Evolutionary conservation across 92 coral and sea anemone genomes (phyloP), one percentile per base, ranked within the genome.

Genomic region (Actinostola sp.): DNA sequence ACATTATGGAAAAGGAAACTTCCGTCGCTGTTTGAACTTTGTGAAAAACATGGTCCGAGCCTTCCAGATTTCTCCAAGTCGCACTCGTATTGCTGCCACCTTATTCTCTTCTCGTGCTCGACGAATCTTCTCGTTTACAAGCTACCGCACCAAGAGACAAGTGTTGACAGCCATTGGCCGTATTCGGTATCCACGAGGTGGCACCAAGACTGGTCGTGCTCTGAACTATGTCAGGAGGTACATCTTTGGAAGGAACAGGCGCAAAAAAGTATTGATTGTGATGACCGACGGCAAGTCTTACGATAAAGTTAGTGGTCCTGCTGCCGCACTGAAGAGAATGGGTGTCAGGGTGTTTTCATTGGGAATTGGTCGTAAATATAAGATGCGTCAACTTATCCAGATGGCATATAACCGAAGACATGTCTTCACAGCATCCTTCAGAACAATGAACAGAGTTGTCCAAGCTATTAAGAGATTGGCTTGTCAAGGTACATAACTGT

Each of bases 211-310:
- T 19, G 93, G 89, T 0, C 38, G 65, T 16, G 94, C 90, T 19
- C 38, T 84, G 15, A 33, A 64, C 38, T 64, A 80, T 72, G 77
- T 76, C 25, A 68, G 72, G 39, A 83, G 61, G 44, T 62, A 45
- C 39, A 60, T 85, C 35, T 70, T 89, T 31, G 80, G 58, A n/a
- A 67, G 54, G 66, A 41, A 62, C 72, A 58, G 77, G 27, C 63
- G 81, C 42, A 61, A 41, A 32, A 82, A 74, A 67, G 82, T 90
- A 39, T 4, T 86, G 68, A 74, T 86, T 36, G 89, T 89, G 20
- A 86, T 89, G 91, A 89, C 91, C 7, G 96, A 86, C 61, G 91
- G 91, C 3, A 66, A 67, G 69, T 86, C 96, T 8, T 32, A 67
- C 14, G 91, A 85, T 59, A 62, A 64, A 15, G 89, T 86, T 13